Base-by-base conservation (phyloP, 2,888 invertebrate genomes). In the Antheraea yamamai region DNA sequence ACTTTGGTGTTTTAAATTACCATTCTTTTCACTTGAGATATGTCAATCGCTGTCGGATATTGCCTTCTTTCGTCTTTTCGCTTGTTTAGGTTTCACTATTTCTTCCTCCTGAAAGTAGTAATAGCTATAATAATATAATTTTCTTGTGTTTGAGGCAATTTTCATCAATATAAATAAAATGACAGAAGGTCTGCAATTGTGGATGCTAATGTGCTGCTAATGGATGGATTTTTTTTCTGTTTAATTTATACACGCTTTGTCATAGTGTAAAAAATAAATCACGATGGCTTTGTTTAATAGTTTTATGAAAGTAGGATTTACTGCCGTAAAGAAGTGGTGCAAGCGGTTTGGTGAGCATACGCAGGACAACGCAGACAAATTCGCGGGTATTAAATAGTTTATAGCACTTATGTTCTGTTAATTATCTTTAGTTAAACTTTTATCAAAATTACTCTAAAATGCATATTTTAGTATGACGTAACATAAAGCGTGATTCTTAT, bases 41-140 rank as follows among this genome's bases (percentile, higher is more conserved):
- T 95, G 96, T 98, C 97, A 98, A 96, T 98, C 98, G 94, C 98
- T 98, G 93, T 98, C 98, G 81, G 98, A 98, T 89, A 97, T 97
- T 76, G 97, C 97, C 95, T 98, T 98, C 97, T 98, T 98, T 92
- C 98, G 96, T 89, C 98, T 97, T 92, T 98, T 98, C 79, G 98
- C 97, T 93, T 97, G 97, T 92, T 98, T 98, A 84, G 97, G 97
- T 93, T 98, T 98, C 39, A 98, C 97, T 88, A 98, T 97, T 94
- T 98, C 98, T 93, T 98, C 98, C 89, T 98, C 97, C 96, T 98
- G 92, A 61, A 94, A 95, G 82, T 47, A 47, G n/a, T n/a, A n/a
- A n/a, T n/a, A n/a, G n/a, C n/a, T n/a, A 7, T 47, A 82, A 55
- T 20, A 55, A 55, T 14, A 55, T 55, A 20, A 20, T 55, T 47